Base-by-base conservation (phyloP, 1,140 invertebrate genomes). In the Bombus turneri region DNA sequence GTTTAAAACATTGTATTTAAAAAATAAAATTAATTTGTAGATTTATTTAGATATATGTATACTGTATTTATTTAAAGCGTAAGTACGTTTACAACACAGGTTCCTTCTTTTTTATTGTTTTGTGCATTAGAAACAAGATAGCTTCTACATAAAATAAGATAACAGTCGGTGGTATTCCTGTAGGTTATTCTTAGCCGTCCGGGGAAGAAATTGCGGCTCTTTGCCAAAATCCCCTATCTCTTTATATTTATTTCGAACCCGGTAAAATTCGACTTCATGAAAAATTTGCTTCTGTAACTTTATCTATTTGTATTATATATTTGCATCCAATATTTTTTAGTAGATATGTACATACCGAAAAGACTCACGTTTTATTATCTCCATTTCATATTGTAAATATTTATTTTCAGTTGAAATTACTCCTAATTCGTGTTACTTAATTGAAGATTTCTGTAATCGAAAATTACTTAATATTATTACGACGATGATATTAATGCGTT, bases 121-220 rank as follows among this genome's bases (percentile, higher is more conserved):
- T 73, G 69, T 53, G 77, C 68, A 37, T 39, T 25, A 39, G 25
- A 79, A 22, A 34, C 43, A 57, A 79, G 37, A 87, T 87, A 86
- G 85, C 73, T 88, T 53, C 34, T 78, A 37, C 62, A 86, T 81
- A 75, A 91, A 91, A 91, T 87, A 87, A 91, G 80, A 85, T 91
- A 91, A 91, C 83, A 91, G 57, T 71, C 87, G 87, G 66, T 85
- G 81, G 90, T 91, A 93, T 92, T 91, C 91, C 89, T 87, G 84
- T 87, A 85, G 93, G 93, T 94, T 94, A 94, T 94, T 94, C 91
- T 92, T 91, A 91, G 92, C 88, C 79, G 85, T 91, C 87, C 68
- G 87, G 85, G 87, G 86, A 88, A 93, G 88, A 88, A 86, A 88
- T 87, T 85, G 75, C 88, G 92, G 92, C 92, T 92, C 72, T 82